phyloP scores from a whole-genome alignment of 2,888 invertebrate genomes.

The Apocheima hispidaria region DNA sequence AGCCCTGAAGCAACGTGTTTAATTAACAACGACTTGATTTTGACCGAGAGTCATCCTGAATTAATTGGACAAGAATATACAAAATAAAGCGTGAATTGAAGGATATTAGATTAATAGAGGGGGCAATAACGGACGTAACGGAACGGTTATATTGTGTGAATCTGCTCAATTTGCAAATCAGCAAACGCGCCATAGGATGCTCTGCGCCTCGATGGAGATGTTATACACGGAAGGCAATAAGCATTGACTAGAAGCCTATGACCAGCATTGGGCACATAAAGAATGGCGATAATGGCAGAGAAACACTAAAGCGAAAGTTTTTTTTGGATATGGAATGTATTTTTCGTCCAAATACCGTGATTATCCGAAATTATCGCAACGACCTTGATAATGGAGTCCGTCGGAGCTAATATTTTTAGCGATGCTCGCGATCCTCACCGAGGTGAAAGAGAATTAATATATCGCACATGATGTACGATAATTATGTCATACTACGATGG shows the following conservation, averaged over 20 bases:
- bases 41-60: not conserved
- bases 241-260: not conserved
- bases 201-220: not conserved
- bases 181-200: not conserved
- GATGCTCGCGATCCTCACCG: slow-evolving; percentile 64
- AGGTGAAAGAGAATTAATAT: slow-evolving; percentile 71
- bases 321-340: slow-evolving; percentile 26
- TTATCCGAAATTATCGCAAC: slow-evolving; percentile 54
- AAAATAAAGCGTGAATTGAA: not conserved
- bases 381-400: slow-evolving; percentile 79
- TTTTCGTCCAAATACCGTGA: slow-evolving; percentile 46
- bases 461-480: slow-evolving; percentile 58
- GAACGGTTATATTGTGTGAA: not conserved
- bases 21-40: slow-evolving; percentile 14
- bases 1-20: slow-evolving; percentile 7
- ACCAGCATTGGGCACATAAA: not conserved
- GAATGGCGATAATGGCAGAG: not conserved
- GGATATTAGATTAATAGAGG: too few relatives aligned
- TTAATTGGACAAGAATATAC: slow-evolving; percentile 6
- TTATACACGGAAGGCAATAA: not conserved
- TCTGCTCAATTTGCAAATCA: not conserved
- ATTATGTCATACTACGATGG: slow-evolving; percentile 67
- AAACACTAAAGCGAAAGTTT: slow-evolving; percentile 3
- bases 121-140: not conserved
- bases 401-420: slow-evolving; percentile 79